Evolutionary conservation across 2,113 vertebrate genomes (phyloP).

Genomic region (Haemorhous mexicanus): DNA sequence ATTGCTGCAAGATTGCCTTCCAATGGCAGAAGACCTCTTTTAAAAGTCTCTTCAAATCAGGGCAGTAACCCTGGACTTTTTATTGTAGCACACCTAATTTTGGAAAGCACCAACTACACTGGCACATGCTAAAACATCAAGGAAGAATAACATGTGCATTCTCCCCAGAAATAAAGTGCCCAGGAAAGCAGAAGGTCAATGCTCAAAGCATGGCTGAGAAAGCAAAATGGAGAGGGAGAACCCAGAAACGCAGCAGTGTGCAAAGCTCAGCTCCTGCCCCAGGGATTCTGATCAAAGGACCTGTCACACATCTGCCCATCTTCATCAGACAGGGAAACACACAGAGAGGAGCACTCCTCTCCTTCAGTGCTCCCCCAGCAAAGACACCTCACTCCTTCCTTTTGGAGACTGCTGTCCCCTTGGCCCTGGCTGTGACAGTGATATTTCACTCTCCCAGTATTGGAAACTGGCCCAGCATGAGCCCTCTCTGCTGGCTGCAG

Average conservation of each 20-base stretch:
- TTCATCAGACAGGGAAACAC: not conserved
- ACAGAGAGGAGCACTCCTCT: not conserved
- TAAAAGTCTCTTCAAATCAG: not conserved
- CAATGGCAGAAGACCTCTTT: not conserved
- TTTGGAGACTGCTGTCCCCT: not conserved
- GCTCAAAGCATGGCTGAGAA: not conserved
- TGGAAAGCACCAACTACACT: not conserved
- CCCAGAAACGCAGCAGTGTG: not conserved
- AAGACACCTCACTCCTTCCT: not conserved
- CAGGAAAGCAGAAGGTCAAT: not conserved
- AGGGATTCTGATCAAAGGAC: not conserved
- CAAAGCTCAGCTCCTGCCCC: not conserved
- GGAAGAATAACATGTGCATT: not conserved
- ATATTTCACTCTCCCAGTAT: not conserved
- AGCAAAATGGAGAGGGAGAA: not conserved
- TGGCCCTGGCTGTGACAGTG: not conserved
- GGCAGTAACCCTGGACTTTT: not conserved
- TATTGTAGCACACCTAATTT: not conserved
- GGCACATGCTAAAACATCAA: not conserved
- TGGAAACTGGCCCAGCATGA: not conserved
- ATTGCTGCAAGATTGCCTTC: not conserved
- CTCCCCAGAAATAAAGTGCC: not conserved
- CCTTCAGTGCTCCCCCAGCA: not conserved
- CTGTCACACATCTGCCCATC: fast-evolving
- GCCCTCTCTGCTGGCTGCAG: not conserved